A percentile compares a stretch with the other conserved stretches of the same genome.
Evolutionary conservation across 1,140 invertebrate genomes (phyloP).

Genomic region (Hylaeus volcanicus): DNA sequence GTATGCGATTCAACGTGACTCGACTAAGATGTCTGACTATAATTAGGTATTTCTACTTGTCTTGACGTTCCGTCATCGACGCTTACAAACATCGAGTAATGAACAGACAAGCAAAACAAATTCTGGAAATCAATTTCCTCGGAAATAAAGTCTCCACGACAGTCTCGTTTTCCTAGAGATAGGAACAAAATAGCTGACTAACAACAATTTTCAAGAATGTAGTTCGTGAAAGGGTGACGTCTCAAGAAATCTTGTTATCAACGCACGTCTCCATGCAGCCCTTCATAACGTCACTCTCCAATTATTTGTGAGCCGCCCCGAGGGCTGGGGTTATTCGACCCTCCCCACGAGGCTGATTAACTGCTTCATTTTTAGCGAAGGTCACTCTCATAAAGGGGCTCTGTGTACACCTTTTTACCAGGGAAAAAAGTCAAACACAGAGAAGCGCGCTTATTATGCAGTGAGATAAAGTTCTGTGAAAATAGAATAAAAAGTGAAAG

Average conservation of each 20-base stretch:
- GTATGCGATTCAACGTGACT: no score
- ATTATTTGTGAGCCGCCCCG: constrained; percentile 42
- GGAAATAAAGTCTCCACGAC: no score
- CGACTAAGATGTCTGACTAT: no score
- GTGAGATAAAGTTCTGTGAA: constrained; percentile 29
- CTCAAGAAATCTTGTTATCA: constrained; percentile 47
- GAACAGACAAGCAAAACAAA: no score
- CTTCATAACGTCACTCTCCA: constrained; percentile 51
- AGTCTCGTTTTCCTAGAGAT: no score
- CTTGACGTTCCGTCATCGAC: no score
- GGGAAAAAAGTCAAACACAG: constrained; percentile 2
- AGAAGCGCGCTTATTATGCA: constrained; percentile 35
- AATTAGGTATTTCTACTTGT: no score
- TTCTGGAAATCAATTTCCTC: no score
- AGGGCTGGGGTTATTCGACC: constrained; percentile 34
- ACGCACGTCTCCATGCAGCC: constrained; percentile 39
- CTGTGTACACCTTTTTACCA: background rate
- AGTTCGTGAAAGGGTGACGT: constrained; percentile 32
- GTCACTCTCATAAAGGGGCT: constrained; percentile 28
- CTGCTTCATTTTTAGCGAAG: constrained; percentile 45
- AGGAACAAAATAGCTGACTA: no score
- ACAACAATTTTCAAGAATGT: constrained; percentile 13
- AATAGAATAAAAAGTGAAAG: constrained; percentile 36
- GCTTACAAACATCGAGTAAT: no score
- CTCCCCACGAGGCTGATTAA: constrained; percentile 46